Percentiles rank a stretch among this genome's conserved stretches.
Evolutionary conservation across 1,140 invertebrate species (phyloP).

Genomic region (Sarcophaga peregrina): DNA sequence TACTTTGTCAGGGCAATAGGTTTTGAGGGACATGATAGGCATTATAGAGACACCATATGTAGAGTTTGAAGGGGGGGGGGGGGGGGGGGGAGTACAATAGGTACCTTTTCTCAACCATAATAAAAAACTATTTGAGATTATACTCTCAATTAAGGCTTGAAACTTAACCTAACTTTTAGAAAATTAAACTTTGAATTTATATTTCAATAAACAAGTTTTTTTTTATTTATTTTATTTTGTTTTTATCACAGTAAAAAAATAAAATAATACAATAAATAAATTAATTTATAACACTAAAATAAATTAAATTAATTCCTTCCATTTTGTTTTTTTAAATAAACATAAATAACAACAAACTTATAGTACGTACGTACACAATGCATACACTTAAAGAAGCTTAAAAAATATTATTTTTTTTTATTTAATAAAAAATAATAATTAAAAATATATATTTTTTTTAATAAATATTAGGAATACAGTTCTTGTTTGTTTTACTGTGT

Average conservation of each 20-base stretch:
- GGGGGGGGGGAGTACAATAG: too few species aligned
- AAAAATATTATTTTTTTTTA: not conserved
- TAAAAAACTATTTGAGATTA: too few species aligned
- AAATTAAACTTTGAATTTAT: too few species aligned
- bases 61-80: too few species aligned
- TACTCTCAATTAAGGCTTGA: too few species aligned
- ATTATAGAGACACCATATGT: too few species aligned
- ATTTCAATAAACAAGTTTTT: not conserved
- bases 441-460: too few species aligned
- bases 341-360: slow-evolving; percentile 29
- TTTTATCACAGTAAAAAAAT: slow-evolving; percentile 8
- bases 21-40: too few species aligned
- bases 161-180: too few species aligned
- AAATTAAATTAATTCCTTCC: slow-evolving; percentile 16
- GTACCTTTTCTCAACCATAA: too few species aligned
- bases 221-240: slow-evolving; percentile 29
- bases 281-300: not conserved
- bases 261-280: slow-evolving; percentile 8
- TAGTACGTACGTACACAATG: not conserved
- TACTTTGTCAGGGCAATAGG: too few species aligned
- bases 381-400: not conserved
- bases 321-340: not conserved
- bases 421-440: not conserved
- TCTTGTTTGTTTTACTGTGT: not conserved
- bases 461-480: slow-evolving; percentile 24